These are phyloP conservation scores for Octonoba sinensis DNA, from an alignment of 2,888 invertebrate genomes.

Conservation along the genomic window DNA sequence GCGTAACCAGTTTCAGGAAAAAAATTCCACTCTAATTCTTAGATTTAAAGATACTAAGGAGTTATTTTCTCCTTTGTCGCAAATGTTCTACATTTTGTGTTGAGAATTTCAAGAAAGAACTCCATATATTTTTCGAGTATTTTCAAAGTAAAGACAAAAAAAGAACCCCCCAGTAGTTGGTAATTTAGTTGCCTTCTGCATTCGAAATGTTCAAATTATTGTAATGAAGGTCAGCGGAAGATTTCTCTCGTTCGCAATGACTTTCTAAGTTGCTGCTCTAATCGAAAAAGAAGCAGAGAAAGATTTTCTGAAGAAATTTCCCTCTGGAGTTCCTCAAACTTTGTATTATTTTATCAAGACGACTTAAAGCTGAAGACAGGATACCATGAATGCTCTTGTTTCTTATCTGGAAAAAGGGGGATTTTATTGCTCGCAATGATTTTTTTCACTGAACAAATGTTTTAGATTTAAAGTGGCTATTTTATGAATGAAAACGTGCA, in stretches of 20 bases:
- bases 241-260: no score
- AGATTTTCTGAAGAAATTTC: not conserved
- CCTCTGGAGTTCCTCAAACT: no score
- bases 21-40: not conserved
- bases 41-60: not conserved
- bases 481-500: no score
- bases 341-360: no score
- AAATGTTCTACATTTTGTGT: not conserved
- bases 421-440: no score
- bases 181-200: conserved; percentile 14
- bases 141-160: conserved; percentile 12
- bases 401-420: no score
- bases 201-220: conserved; percentile 27
- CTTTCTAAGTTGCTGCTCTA: not conserved
- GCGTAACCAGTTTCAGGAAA: not conserved
- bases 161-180: not conserved
- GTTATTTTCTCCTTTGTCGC: conserved; percentile 4
- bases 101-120: not conserved
- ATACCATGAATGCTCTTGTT: no score
- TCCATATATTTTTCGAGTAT: not conserved
- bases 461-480: no score
- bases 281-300: not conserved
- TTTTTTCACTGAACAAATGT: no score
- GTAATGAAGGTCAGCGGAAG: conserved; percentile 19
- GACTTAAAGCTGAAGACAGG: no score